Evolutionary conservation across 2,113 vertebrate species (phyloP).

Genomic region (Sylvia atricapilla): DNA sequence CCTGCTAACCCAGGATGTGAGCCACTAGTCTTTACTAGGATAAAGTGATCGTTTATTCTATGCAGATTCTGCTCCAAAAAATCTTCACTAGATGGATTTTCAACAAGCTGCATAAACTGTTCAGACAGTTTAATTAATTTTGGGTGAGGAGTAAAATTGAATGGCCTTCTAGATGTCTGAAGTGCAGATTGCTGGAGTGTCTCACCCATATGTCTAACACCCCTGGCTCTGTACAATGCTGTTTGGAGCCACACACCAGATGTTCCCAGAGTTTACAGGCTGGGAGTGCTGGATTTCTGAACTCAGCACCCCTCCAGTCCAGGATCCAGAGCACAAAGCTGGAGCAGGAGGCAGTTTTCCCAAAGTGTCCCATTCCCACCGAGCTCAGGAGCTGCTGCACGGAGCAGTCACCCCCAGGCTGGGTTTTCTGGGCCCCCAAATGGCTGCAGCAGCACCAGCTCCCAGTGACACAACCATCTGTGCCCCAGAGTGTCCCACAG

Average conservation of each 20-base stretch:
- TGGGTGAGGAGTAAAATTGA: neutral
- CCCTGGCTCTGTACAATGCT: neutral
- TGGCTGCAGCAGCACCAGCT: neutral
- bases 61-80: neutral
- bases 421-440: neutral
- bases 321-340: neutral
- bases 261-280: neutral
- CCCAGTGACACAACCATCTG: neutral
- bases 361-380: neutral
- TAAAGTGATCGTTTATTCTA: neutral
- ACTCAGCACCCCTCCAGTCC: neutral
- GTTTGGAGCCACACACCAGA: neutral
- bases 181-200: neutral
- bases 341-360: neutral
- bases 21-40: neutral
- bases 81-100: neutral
- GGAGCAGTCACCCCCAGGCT: neutral
- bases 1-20: neutral
- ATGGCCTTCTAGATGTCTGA: neutral
- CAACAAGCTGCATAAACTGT: neutral
- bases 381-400: neutral
- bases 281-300: too few relatives aligned
- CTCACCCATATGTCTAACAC: neutral
- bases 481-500: neutral
- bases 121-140: neutral